phyloP scores from a whole-genome alignment of 2,888 invertebrate species.

The Biston stratarius region DNA sequence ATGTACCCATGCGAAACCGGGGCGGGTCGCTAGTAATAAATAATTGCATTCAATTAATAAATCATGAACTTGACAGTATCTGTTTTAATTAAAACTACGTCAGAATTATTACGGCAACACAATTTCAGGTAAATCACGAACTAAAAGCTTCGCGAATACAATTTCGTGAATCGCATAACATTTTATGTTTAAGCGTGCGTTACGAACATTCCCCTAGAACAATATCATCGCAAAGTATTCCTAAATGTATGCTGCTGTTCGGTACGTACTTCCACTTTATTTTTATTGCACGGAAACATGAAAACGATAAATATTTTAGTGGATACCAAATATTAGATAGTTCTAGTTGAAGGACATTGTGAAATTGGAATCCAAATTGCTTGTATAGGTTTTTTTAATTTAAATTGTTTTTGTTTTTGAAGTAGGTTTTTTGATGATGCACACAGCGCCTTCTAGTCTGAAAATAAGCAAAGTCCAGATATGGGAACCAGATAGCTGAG shows the following conservation, averaged over 20 bases:
- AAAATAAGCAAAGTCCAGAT: no score
- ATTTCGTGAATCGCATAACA: slow-evolving; percentile 25
- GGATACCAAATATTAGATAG: slow-evolving; percentile 20
- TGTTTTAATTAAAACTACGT: slow-evolving; percentile 17
- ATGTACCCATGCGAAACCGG: no score
- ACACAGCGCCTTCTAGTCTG: no score
- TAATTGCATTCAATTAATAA: slow-evolving; percentile 1
- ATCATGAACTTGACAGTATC: neutral
- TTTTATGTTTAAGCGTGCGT: slow-evolving; percentile 30
- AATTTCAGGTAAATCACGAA: slow-evolving; percentile 18
- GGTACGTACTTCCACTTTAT: slow-evolving; percentile 21
- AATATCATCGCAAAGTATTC: slow-evolving; percentile 30
- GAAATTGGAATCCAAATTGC: neutral
- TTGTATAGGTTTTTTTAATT: no score
- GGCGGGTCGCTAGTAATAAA: neutral
- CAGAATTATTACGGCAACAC: slow-evolving; percentile 5
- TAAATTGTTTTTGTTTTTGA: no score
- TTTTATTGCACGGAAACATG: slow-evolving; percentile 27
- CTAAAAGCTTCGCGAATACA: slow-evolving; percentile 22
- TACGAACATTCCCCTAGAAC: slow-evolving; percentile 21
- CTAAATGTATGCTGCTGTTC: slow-evolving; percentile 25
- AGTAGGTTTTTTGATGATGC: no score
- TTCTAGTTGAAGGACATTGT: slow-evolving; percentile 10
- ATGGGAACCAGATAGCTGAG: no score
- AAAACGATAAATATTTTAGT: slow-evolving; percentile 31